Evolutionary conservation across 2,797 vertebrate genomes (phyloP), one percentile per base, ranked within the genome.

Genomic region (Parambassis ranga): DNA sequence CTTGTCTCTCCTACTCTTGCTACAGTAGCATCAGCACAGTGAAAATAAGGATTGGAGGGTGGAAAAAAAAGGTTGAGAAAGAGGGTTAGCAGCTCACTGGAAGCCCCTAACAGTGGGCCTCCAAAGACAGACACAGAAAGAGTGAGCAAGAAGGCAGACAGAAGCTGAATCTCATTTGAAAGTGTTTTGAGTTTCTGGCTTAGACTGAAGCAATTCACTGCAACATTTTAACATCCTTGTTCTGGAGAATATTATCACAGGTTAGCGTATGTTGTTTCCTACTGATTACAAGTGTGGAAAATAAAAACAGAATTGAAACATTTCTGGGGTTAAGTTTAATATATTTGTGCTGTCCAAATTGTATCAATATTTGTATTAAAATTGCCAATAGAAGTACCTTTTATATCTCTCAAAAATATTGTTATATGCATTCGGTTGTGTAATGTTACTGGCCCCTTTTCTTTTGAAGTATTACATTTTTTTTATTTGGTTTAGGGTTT

Each of bases 81-180:
- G 63, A 75, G 59, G 23, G 75, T 65, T 64, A 75, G 75, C 65
- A 46, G 77, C 73, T 73, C 43, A 55, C 31, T 64, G 49, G 75
- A 60, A 72, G 70, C 77, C 85, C 83, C 85, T 87, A 79, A 53
- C 49, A 62, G 70, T 62, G 84, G 83, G 85, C 89, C 83, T 86
- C 86, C 41, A 43, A 69, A 69, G 69, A 75, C 63, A 69, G 74
- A 80, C 65, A 68, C 65, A 82, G 59, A 71, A 51, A 78, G 52
- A 83, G 48, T 13, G 59, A 83, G 68, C 59, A 36, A 65, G 50
- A 71, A 56, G 60, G 70, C 55, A 73, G 74, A 78, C 65, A 77
- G 61, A 65, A 74, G 79, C 81, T 57, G 69, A 77, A 71, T 76
- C 65, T 71, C 65, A 75, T 79, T 81, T 74, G 36, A 14, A 26